Percentiles rank a stretch among this genome's conserved stretches.
phyloP scores from a whole-genome alignment of 2,113 vertebrate genomes.

The Alethe diademata region DNA sequence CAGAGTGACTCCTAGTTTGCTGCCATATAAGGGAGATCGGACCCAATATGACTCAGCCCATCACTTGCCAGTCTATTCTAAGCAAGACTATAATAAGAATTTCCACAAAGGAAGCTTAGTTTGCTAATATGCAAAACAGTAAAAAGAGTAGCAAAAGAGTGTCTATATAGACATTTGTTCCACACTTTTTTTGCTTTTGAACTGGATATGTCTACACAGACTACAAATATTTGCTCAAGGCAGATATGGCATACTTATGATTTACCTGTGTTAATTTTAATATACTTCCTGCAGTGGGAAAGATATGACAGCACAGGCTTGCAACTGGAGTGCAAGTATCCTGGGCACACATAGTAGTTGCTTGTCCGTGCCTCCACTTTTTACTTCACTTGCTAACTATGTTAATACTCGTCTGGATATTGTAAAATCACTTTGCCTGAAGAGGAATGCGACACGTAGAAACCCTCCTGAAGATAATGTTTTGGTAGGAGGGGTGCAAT shows the following conservation, averaged over 20 bases:
- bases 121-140: constrained; percentile 38
- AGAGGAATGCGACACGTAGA: not conserved
- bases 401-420: not conserved
- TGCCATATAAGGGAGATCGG: constrained; percentile 24
- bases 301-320: not conserved
- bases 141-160: constrained; percentile 7
- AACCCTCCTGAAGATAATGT: not conserved
- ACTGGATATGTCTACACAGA: constrained; percentile 36
- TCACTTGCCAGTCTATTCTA: constrained; percentile 48
- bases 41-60: constrained; percentile 29
- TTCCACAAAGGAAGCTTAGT: constrained; percentile 47
- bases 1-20: constrained; percentile 14
- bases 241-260: not conserved
- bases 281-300: not conserved
- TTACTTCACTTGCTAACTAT: not conserved
- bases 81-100: constrained; percentile 52
- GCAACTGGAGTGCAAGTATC: not conserved
- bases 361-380: not conserved
- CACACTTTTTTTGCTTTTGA: constrained; percentile 18
- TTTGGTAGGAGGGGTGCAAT: not conserved
- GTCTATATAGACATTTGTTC: constrained; percentile 10
- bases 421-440: not conserved
- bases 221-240: constrained; percentile 45
- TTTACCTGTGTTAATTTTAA: constrained; percentile 15
- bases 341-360: rapidly evolving